These are phyloP conservation scores for Promerops cafer DNA, from an alignment of 2,113 vertebrate species.

Conservation along the genomic window DNA sequence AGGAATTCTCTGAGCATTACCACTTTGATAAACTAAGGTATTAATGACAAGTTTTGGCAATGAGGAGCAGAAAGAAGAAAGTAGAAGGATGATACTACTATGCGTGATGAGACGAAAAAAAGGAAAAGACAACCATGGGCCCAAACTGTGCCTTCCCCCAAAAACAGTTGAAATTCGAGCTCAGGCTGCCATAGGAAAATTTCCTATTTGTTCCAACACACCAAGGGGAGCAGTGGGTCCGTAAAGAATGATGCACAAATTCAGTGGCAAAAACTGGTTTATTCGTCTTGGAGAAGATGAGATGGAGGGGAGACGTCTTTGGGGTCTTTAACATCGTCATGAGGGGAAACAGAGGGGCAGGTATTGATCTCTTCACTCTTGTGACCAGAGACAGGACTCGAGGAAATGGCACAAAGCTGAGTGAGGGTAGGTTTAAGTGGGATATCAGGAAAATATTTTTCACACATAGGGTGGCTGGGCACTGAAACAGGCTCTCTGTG, in stretches of 20 bases:
- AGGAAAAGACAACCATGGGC: not conserved
- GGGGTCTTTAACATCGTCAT: not conserved
- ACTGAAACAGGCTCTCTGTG: not conserved
- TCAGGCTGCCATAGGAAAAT: not conserved
- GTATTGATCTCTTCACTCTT: not conserved
- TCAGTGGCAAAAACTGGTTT: not conserved
- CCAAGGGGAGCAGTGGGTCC: not conserved
- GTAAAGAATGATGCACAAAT: not conserved
- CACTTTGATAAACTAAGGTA: not conserved
- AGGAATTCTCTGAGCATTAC: not conserved
- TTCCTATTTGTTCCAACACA: not conserved
- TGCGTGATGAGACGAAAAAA: not conserved
- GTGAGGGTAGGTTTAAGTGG: not conserved
- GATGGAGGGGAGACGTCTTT: not conserved
- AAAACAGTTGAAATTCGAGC: not conserved
- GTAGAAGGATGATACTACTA: not conserved
- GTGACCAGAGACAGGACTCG: not conserved
- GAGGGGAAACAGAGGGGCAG: accelerated
- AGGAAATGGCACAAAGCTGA: not conserved
- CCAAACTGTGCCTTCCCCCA: not conserved
- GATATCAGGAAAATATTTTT: not conserved
- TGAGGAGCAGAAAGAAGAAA: not conserved
- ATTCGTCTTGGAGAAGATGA: not conserved
- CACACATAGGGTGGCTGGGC: accelerated
- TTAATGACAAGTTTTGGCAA: not conserved